phyloP scores from a whole-genome alignment of 2,797 vertebrate species.

The Neopelma chrysocephalum region DNA sequence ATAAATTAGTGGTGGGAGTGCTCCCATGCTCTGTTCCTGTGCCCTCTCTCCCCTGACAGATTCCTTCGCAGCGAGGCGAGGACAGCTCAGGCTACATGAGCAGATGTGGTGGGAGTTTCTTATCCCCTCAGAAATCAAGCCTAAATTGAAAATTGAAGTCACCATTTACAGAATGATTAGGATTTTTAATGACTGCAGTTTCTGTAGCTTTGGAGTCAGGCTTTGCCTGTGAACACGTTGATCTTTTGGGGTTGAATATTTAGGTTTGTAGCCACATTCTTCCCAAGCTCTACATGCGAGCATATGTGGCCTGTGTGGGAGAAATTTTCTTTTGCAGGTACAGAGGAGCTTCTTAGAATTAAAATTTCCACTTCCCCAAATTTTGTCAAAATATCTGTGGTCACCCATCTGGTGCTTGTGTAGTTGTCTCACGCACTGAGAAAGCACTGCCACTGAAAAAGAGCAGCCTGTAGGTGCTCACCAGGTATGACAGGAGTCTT shows the following conservation, averaged over 20 bases:
- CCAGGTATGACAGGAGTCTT: accelerated
- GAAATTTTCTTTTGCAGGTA: neutral
- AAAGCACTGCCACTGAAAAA: accelerated
- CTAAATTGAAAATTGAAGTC: constrained; percentile 41
- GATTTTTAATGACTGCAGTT: neutral
- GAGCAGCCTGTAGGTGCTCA: neutral
- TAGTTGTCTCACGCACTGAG: neutral
- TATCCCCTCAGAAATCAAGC: constrained; percentile 43
- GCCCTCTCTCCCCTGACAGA: neutral
- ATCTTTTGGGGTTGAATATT: neutral
- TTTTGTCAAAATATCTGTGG: neutral
- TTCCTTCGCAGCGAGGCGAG: neutral
- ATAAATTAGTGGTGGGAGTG: constrained; percentile 43
- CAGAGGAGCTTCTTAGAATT: neutral
- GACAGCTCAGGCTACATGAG: neutral
- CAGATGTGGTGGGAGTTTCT: constrained; percentile 57
- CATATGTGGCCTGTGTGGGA: accelerated
- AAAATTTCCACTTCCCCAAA: neutral
- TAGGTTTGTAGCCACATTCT: neutral
- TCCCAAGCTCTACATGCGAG: neutral
- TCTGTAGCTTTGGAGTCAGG: neutral
- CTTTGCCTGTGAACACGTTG: neutral
- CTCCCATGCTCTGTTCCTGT: neutral
- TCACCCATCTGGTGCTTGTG: neutral
- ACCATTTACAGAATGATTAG: neutral